Evolutionary conservation across 1,140 invertebrate genomes (phyloP), one percentile per base, ranked within the genome.

Genomic region (Paralvinella palmiformis): DNA sequence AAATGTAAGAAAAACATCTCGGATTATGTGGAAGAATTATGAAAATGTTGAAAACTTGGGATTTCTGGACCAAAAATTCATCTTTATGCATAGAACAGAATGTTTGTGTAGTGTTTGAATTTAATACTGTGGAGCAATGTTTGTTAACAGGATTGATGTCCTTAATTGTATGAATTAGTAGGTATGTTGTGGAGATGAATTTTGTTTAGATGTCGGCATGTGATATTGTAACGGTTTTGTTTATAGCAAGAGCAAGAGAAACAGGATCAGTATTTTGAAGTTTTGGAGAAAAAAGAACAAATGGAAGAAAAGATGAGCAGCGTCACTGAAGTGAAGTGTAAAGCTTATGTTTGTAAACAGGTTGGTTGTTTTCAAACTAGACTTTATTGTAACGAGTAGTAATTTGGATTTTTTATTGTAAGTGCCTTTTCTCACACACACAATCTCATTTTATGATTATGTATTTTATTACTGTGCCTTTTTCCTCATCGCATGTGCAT

Each of bases 221-320:
- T n/a, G n/a, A n/a, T n/a, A n/a, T n/a, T n/a, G n/a, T n/a, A n/a
- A n/a, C n/a, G n/a, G n/a, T n/a, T n/a, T n/a, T n/a, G n/a, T 85
- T 67, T 66, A 5, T 57, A 80, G 66, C 85, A 87, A 32, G 87
- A 94, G 56, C 81, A 87, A 57, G 84, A 90, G 70, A 87, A 87
- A 63, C 84, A 91, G 73, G 89, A 92, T 20, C 88, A 91, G 69
- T 96, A 96, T 76, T 96, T 96, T 68, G 85, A 87, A 64, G 89
- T 89, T 73, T 75, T 95, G 57, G 92, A 95, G 77, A 87, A 87
- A 66, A 96, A 92, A 73, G 94, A 97, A 79, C 85, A 85, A 68
- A 87, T 95, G 85, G 94, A 96, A 76, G 88, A 94, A 61, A 95
- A 96, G 80, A 93, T 96, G 91, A 75, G 88, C 22, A 86, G 83